Conservation (phyloP, 2,797 vertebrate species). For the Dicrostonyx torquatus region DNA sequence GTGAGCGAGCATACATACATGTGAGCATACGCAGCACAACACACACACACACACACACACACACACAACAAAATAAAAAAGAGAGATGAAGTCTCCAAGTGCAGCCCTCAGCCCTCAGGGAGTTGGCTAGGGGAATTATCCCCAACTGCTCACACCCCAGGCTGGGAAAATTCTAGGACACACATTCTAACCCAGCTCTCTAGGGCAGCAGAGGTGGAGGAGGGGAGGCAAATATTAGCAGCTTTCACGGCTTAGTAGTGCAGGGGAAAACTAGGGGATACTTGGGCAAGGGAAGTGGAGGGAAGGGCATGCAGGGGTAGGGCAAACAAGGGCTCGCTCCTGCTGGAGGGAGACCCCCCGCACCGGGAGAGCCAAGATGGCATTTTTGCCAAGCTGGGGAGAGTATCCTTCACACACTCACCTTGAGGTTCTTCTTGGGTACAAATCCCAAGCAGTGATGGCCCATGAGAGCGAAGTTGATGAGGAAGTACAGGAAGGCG, state of each 20-base stretch:
- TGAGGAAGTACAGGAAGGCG: conserved; percentile 94
- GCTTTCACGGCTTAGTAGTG: background rate
- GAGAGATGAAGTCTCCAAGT: background rate
- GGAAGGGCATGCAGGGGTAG: too few species aligned
- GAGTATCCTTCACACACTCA: conserved; percentile 78
- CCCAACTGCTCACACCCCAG: background rate
- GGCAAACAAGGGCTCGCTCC: background rate
- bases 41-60: background rate
- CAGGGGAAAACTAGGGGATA: too few species aligned
- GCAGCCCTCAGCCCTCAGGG: background rate
- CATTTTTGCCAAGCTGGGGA: background rate
- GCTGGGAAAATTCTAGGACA: background rate
- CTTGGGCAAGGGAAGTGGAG: background rate
- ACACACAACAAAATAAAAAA: background rate
- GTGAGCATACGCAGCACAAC: background rate
- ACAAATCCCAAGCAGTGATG: conserved; percentile 94
- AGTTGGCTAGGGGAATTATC: background rate
- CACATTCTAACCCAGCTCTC: background rate
- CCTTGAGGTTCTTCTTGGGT: conserved; percentile 93
- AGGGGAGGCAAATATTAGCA: background rate
- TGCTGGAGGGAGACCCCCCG: fast-evolving
- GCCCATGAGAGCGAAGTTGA: conserved; percentile 93
- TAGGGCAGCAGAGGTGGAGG: background rate
- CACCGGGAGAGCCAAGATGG: fast-evolving
- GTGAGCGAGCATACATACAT: background rate